phyloP scores from a whole-genome alignment of 2,113 vertebrate species.

The Grammomys dolichurus region DNA sequence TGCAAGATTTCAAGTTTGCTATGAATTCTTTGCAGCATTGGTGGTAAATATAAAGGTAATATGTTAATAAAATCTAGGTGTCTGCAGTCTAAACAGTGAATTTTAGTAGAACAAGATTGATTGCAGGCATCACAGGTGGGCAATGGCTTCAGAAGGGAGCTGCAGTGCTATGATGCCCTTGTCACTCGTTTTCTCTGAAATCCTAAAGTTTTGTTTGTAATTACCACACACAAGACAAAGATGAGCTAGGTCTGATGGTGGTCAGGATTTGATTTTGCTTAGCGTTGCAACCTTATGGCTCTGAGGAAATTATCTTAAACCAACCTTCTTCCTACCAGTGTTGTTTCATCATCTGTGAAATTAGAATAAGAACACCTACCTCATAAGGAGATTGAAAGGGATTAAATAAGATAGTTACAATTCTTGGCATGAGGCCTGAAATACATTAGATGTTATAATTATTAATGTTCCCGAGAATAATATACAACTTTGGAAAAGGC shows the following conservation, averaged over 20 bases:
- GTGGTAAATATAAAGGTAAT: background rate
- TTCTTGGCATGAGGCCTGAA: slow-evolving; percentile 41
- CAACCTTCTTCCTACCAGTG: background rate
- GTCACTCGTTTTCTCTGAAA: slow-evolving; percentile 8
- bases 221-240: background rate
- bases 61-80: background rate
- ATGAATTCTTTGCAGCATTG: background rate
- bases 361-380: slow-evolving; percentile 27
- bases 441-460: slow-evolving; percentile 5
- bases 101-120: background rate
- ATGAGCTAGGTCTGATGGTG: background rate
- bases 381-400: slow-evolving; percentile 13
- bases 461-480: slow-evolving; percentile 26
- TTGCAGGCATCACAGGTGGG: background rate
- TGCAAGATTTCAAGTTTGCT: background rate
- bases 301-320: background rate
- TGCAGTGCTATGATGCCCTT: background rate
- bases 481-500: background rate
- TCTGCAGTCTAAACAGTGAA: background rate
- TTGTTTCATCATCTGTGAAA: slow-evolving; percentile 49
- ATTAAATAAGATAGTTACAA: slow-evolving; percentile 47
- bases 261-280: background rate
- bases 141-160: background rate
- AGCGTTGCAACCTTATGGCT: background rate
- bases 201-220: background rate